These are phyloP conservation scores for Tragelaphus oryx DNA, from an alignment of 2,797 vertebrate species.

Conservation along the genomic window DNA sequence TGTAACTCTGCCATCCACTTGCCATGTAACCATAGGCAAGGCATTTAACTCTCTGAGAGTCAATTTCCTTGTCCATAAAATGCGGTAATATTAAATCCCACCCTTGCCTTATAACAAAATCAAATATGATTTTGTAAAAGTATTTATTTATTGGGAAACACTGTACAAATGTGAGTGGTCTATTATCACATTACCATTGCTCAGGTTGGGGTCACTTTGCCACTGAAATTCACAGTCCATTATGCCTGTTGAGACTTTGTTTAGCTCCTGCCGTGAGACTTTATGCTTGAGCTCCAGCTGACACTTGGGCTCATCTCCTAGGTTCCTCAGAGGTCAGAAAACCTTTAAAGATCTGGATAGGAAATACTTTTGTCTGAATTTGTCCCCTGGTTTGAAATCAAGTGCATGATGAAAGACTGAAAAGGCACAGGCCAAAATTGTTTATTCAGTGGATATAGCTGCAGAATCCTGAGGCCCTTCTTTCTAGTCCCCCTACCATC, in stretches of 20 bases:
- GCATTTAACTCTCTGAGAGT: not conserved
- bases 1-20: not conserved
- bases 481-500: not conserved
- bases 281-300: not conserved
- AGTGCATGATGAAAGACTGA: not conserved
- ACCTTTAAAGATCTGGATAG: slow-evolving; percentile 16
- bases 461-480: not conserved
- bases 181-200: slow-evolving; percentile 2
- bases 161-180: slow-evolving; percentile 1
- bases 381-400: slow-evolving; percentile 21
- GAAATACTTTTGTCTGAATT: slow-evolving; percentile 24
- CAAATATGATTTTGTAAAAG: not conserved
- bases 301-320: not conserved
- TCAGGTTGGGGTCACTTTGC: not conserved
- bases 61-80: slow-evolving; percentile 45
- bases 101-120: slow-evolving; percentile 9
- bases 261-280: not conserved
- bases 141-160: slow-evolving; percentile 34
- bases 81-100: not conserved
- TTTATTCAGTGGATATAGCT: slow-evolving; percentile 13
- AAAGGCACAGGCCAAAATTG: not conserved
- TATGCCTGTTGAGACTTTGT: not conserved
- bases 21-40: not conserved
- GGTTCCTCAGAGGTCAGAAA: slow-evolving; percentile 27
- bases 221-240: not conserved